A percentile compares a stretch with the other conserved stretches of the same genome.
phyloP scores from a whole-genome alignment of 2,113 vertebrate species.

The Toxotes chatareus region DNA sequence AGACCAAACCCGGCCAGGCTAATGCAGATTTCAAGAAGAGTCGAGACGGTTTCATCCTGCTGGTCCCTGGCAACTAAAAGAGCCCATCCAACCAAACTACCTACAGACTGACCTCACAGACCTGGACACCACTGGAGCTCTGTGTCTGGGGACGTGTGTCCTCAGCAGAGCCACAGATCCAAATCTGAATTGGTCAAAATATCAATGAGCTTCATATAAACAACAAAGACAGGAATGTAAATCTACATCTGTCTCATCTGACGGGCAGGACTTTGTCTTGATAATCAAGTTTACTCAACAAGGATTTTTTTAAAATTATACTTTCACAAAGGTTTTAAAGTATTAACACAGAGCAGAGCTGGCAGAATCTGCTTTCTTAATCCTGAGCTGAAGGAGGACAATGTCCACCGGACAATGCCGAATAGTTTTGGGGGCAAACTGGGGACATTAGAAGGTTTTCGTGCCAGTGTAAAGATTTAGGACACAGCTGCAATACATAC shows the following conservation, averaged over 20 bases:
- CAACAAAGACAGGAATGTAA: neutral
- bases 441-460: neutral
- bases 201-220: neutral
- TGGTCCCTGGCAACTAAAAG: slow-evolving; percentile 80
- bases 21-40: slow-evolving; percentile 88
- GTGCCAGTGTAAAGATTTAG: neutral
- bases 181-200: neutral
- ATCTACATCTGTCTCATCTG: neutral
- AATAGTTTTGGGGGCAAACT: neutral
- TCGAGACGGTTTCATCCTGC: slow-evolving; percentile 84
- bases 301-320: neutral
- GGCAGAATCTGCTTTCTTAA: slow-evolving; percentile 22
- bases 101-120: neutral
- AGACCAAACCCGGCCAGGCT: slow-evolving; percentile 70
- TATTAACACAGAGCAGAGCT: neutral
- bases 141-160: neutral
- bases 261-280: neutral
- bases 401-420: neutral
- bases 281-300: neutral
- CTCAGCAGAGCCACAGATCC: neutral
- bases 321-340: neutral
- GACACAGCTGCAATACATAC: neutral
- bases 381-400: neutral
- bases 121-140: neutral
- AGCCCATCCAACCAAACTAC: neutral